Conservation (phyloP, 2,888 invertebrate species). For the Drosophila atripex region DNA sequence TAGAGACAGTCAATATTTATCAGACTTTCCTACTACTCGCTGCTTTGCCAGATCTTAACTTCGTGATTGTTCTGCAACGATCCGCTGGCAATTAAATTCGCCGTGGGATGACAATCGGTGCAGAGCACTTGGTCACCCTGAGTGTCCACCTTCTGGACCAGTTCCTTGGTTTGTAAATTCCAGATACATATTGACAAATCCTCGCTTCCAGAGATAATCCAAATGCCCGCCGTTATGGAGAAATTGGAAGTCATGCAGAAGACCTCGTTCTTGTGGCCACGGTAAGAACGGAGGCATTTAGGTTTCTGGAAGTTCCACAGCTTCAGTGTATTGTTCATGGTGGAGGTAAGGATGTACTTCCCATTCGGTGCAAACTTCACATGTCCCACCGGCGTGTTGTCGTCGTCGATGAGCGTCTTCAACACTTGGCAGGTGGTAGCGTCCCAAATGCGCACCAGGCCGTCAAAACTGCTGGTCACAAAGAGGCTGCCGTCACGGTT, state of each 20-base stretch:
- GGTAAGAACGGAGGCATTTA: conserved; percentile 98
- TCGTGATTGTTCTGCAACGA: conserved; percentile 98
- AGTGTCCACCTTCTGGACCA: conserved; percentile 97
- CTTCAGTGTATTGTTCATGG: conserved; percentile 98
- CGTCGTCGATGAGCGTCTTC: conserved; percentile 99
- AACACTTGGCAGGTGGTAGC: conserved; percentile 99
- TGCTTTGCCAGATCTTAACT: conserved; percentile 99
- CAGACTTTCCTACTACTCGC: conserved; percentile 86
- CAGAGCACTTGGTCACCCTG: conserved; percentile 97
- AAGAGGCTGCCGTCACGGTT: conserved; percentile 99
- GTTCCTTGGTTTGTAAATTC: conserved; percentile 99
- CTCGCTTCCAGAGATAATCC: conserved; percentile 99
- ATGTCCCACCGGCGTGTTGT: conserved; percentile 99
- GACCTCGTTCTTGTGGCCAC: conserved; percentile 98
- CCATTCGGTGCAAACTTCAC: conserved; percentile 99
- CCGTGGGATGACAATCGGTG: conserved; percentile 99
- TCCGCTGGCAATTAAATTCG: conserved; percentile 99
- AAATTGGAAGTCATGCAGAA: conserved; percentile 99
- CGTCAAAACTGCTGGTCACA: conserved; percentile 99
- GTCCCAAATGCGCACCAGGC: conserved; percentile 99
- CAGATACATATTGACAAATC: conserved; percentile 99
- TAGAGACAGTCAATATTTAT: not conserved
- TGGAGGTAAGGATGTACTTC: conserved; percentile 98
- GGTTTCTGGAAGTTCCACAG: conserved; percentile 99
- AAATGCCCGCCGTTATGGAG: conserved; percentile 99